Evolutionary conservation across 2,888 invertebrate genomes (phyloP), one percentile per base, ranked within the genome.

Genomic region (Patella caerulea): DNA sequence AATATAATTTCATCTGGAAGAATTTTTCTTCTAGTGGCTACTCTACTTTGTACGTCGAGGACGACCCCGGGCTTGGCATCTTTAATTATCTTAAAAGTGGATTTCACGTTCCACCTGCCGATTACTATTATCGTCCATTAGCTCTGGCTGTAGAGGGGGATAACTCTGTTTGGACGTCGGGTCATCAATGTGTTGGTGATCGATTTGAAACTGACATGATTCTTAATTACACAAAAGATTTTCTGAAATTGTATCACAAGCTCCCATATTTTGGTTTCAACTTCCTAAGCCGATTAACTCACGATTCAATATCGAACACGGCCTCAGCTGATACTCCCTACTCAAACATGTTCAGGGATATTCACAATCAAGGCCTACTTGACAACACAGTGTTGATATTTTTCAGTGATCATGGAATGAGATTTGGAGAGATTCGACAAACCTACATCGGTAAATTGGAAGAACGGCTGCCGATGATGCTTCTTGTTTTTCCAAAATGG

Each of bases 331-430:
- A 97, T 86, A 92, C 93, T 0, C 92, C 93, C 71, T 94, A 95
- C 85, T 90, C 92, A 82, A 86, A 91, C 0, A 93, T 95, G 86
- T 91, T 97, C 76, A 90, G 91, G 79, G 90, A 92, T 74, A 70
- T 84, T 73, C 91, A 94, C 75, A 71, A 79, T 1, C 45, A 73
- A 5, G 82, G 82, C 4, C 72, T 77, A 15, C 77, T 87, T 0
- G 76, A 85, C 45, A 86, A 87, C 76, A 82, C 84, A 7, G 72
- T 86, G 11, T 29, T 87, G 2, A 34, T 87, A 11, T 86, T 84
- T 77, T 86, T 97, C 93, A 97, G 97, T 90, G 97, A 98, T 89
- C 97, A 97, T 88, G 97, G 97, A 0, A 94, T 97, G 77, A 93
- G 97, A 80, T 97, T 95, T 95, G 97, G 97, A 3, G 93, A 93